Base-by-base conservation (phyloP, 37 sponge, comb jelly and placozoan genomes). In the Theonella swinhoei region DNA sequence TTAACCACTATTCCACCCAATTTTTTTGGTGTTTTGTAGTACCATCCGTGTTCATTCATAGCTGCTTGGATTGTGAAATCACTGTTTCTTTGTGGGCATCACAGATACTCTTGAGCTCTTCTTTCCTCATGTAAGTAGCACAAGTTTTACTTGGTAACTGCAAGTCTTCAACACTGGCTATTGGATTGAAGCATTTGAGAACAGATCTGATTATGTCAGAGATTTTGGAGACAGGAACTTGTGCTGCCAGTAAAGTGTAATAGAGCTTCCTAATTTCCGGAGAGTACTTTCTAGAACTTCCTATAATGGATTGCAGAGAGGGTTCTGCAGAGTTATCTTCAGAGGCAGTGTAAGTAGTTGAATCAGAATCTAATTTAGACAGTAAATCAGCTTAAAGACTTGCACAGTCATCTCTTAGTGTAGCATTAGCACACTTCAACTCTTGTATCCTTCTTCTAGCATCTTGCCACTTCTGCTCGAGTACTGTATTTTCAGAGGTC, bases 21-120 rank as follows among this genome's bases (percentile, higher is more conserved):
- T 66, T 83, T 74, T 62, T 73, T 54, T 82, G 83, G 4, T 70
- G 35, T 35, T 82, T 82, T 28, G 83, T 82, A 32, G 83, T 82
- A 11, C 84, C 84, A 83, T 83, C 84, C 25, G 84, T 83, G 30
- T 83, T 75, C 17, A 83, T 24, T 26, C 42, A 23, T 26, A 82
- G 33, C 42, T 41, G 41, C 74, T 64, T 70, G 22, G 39, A 20
- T 72, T n/a, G 29, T n/a, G 54, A 30, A 39, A 76, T n/a, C 23
- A 67, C 62, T 65, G 68, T 62, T 41, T 77, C 85, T 66, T 75
- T 76, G 59, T 85, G 85, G 31, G 75, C 65, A 76, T 85, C 71
- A 36, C 80, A 39, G 31, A 78, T 78, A 64, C 39, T 78, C 14
- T 40, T 17, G 34, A 80, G n/a, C 9, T 80, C 70, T 68, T 19